Conservation (phyloP, 1,140 invertebrate species). For the Heliothis virescens region DNA sequence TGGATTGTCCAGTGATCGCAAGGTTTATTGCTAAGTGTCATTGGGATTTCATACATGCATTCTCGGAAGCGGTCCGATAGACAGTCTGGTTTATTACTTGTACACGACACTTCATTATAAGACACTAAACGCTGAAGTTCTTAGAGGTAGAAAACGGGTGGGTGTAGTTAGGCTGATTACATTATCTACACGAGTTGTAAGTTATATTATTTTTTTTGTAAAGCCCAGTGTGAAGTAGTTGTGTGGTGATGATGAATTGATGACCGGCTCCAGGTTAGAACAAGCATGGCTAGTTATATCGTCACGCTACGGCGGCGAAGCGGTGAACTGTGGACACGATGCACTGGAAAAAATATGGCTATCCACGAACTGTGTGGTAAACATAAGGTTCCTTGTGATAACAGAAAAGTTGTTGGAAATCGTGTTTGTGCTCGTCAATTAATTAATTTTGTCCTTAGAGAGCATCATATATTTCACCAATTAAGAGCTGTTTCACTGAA, state of each 20-base stretch:
- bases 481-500: too few relatives aligned
- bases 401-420: neutral
- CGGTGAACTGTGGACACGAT: conserved; percentile 33
- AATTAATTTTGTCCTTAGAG: too few relatives aligned
- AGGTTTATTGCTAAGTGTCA: conserved; percentile 2
- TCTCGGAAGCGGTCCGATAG: neutral
- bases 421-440: too few relatives aligned
- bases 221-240: conserved; percentile 13
- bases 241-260: conserved; percentile 13
- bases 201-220: neutral
- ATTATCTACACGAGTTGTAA: neutral
- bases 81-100: neutral
- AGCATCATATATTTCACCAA: too few relatives aligned
- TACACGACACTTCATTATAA: neutral
- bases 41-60: neutral
- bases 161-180: neutral
- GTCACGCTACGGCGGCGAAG: conserved; percentile 26
- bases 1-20: neutral
- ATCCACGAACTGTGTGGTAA: neutral
- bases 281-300: conserved; percentile 33
- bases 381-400: conserved; percentile 1
- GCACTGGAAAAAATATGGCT: conserved; percentile 2
- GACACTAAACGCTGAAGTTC: too few relatives aligned
- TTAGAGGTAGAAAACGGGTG: too few relatives aligned
- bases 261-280: conserved; percentile 1